Evolutionary conservation across 1,140 invertebrate genomes (phyloP), one percentile per base, ranked within the genome.

Genomic region (Drosophila parabipectinata): DNA sequence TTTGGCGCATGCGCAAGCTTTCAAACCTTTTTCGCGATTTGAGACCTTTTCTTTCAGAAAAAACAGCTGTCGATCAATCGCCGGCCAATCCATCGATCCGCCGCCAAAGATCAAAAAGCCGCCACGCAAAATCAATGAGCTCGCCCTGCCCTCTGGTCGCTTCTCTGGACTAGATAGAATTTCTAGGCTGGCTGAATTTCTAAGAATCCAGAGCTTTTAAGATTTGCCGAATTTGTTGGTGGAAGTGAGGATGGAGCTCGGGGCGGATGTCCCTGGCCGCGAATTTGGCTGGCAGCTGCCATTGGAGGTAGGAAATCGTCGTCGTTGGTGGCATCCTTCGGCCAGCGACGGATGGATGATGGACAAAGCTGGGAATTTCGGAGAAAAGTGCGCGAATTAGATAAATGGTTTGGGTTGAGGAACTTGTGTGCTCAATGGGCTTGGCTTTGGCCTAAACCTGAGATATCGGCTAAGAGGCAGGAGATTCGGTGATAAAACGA

Each of bases 11-110:
- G 82, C 74, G 47, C 82, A 82, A 72, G 74, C 81, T 81, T 84
- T 81, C 78, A 82, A 87, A 82, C 82, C 83, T 78, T 87, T 87
- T 87, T 87, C 75, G 82, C 78, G 83, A 87, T 88, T 88, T 82
- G 82, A 87, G 69, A 87, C 81, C 81, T 64, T 73, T 28, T 28
- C 37, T 39, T 39, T 32, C 53, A 26, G 51, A 39, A 51, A 57
- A 64, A 77, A 64, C 82, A 87, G 83, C 82, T 87, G 82, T 88
- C 63, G 71, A 72, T 63, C 72, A 32, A 58, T 52, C 9, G 53
- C 34, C 61, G 58, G 57, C 55, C 63, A 55, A 78, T 78, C 79
- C 61, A 77, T 85, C 76, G 68, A 67, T 62, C 60, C 58, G 62
- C 59, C 78, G 77, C 64, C 69, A 71, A 87, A 87, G 82, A 87